Evolutionary conservation across 2,888 invertebrate genomes (phyloP), one percentile per base, ranked within the genome.

Genomic region (Cheilosia vulpina): DNA sequence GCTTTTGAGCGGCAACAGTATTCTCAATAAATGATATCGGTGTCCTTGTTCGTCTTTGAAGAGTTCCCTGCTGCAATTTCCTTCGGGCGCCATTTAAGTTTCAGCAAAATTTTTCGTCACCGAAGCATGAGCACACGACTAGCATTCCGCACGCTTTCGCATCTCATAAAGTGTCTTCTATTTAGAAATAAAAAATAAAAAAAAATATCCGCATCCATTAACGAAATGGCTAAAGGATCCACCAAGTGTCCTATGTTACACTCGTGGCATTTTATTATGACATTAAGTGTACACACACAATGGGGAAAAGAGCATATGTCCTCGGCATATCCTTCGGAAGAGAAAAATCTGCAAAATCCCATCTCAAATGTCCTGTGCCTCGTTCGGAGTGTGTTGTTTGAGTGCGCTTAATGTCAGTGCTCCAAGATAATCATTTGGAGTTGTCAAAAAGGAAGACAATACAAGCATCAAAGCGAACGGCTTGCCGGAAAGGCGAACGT

Each of bases 201-300:
- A 24, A 24, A 27, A 6, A 27, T 27, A 27, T 27, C 34, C n/a
- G n/a, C 41, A 34, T 71, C 57, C 52, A 68, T 66, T 76, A 68
- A 60, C 66, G 52, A 60, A 76, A 68, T 68, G 52, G 31, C 58
- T 63, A 43, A 53, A 76, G 66, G 76, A 68, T 68, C 66, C 50
- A n/a, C 21, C 63, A 24, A n/a, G 5, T n/a, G 55, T 34, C 45
- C 43, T 55, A 11, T 27, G 66, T 66, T 68, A 66, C 52, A 76
- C 76, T 76, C 43, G 66, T 68, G 66, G 58, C 45, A 52, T 76
- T 76, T 76, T 76, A 76, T 76, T 68, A 76, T 76, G 76, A 76
- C 76, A 68, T 76, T 60, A 76, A 76, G 52, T 60, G 66, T 58
- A 52, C 76, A 38, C 38, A 68, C 38, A 68, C 76, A 66, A 66